Percentiles rank a stretch among this genome's conserved stretches.
Evolutionary conservation across 2,113 vertebrate genomes (phyloP).

Genomic region (Sylvia atricapilla): DNA sequence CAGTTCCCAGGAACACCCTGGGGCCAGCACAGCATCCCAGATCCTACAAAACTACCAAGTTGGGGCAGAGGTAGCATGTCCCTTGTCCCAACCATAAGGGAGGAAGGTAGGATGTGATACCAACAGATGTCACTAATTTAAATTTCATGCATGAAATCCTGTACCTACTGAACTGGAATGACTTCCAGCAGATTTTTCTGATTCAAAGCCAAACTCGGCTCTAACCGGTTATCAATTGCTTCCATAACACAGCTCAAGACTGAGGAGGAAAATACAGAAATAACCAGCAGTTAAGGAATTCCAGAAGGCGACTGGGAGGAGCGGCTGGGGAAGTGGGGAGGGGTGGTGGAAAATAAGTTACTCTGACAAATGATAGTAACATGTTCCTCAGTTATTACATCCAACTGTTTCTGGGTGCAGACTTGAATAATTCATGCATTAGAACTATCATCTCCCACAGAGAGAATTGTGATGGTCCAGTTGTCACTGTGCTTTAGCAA

Average conservation of each 20-base stretch:
- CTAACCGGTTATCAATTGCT: background rate
- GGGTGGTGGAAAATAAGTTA: background rate
- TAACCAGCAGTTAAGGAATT: background rate
- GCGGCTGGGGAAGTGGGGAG: fast-evolving
- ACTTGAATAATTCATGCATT: background rate
- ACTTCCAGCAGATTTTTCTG: constrained; percentile 8
- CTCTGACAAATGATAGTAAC: background rate
- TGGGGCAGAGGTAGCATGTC: background rate
- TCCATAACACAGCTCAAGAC: background rate
- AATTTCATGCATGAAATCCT: background rate
- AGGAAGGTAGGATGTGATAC: background rate
- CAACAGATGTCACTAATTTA: background rate
- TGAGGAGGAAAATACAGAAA: background rate
- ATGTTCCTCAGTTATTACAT: background rate
- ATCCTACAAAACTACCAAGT: background rate
- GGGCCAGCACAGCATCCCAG: background rate
- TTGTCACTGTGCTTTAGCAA: background rate
- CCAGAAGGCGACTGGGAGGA: background rate
- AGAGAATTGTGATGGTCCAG: background rate
- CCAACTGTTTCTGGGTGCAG: background rate
- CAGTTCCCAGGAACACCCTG: background rate
- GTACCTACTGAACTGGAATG: background rate
- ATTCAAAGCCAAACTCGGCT: background rate
- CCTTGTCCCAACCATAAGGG: background rate
- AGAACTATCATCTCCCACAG: background rate